Evolutionary conservation across 2,888 invertebrate genomes (phyloP), one percentile per base, ranked within the genome.

Genomic region (Latheticus oryzae): DNA sequence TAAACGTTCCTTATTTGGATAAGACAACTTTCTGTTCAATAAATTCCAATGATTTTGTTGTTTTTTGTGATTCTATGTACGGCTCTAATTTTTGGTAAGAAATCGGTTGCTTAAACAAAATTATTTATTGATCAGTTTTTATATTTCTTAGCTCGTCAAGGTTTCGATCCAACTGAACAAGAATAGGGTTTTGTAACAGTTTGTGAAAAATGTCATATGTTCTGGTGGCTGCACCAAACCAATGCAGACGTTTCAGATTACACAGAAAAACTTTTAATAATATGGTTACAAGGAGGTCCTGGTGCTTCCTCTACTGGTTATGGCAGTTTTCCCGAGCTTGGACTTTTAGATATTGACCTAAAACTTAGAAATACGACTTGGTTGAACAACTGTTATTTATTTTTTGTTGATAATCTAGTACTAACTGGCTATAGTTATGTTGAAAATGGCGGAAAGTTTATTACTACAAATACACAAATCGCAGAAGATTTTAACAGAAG

Each of bases 391-490:
- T 73, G 65, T 38, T 94, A 93, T 75, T 84, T 95, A 0, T 78
- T 95, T n/a, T 95, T 93, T 74, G 85, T 95, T 45, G 95, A 95
- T 73, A 95, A 93, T 76, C 95, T 95, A 1, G 94, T 95, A 0
- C 95, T 95, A 5, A 84, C 89, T 3, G 95, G 95, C 0, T 95
- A 84, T 78, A 94, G 94, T 74, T 93, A 91, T 73, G 70, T 70
- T 0, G 87, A 90, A 4, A 74, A 80, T 4, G 5, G 12, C 9
- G 63, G 70, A 0, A 80, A 79, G 5, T 81, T 82, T 9, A 80
- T 87, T 0, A 82, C 73, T 3, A 83, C 81, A 21, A 88, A 89
- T 62, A 76, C 78, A 2, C 82, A 87, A 76, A 88, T 90, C 45
- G 93, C 91, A 0, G 65, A 78, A 23, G 95, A 96, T 78, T 85